Conservation (phyloP, 2,888 invertebrate genomes). For the Caenorhabditis sulstoni region DNA sequence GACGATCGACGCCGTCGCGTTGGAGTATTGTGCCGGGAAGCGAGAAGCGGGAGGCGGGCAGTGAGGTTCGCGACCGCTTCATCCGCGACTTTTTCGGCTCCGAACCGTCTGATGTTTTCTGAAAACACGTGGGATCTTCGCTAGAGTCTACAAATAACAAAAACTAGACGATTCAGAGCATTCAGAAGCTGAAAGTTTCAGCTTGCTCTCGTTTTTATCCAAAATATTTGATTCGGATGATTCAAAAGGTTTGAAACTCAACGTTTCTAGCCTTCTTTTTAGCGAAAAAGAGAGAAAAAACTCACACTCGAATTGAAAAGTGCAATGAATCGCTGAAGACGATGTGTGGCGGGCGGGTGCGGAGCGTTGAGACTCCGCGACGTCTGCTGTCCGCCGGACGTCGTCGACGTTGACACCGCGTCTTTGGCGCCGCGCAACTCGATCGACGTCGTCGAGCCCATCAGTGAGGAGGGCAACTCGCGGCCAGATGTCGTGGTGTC, state of each 20-base stretch:
- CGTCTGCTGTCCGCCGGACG: slow-evolving; percentile 31
- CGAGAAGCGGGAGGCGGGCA: slow-evolving; percentile 61
- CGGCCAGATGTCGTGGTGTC: slow-evolving; percentile 51
- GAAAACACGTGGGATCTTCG: background rate
- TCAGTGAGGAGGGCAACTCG: slow-evolving; percentile 45
- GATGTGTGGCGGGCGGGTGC: slow-evolving; percentile 65
- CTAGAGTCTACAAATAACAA: no score
- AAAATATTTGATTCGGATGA: no score
- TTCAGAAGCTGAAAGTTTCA: background rate
- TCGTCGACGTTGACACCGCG: slow-evolving; percentile 20
- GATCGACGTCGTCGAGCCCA: slow-evolving; percentile 49
- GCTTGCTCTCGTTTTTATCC: no score
- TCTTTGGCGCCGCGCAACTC: slow-evolving; percentile 17
- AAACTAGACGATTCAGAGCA: background rate
- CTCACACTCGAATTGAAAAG: slow-evolving; percentile 61
- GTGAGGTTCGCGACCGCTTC: slow-evolving; percentile 66
- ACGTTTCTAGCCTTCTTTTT: no score
- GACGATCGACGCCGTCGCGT: slow-evolving; percentile 46
- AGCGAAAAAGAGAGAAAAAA: slow-evolving; percentile 9
- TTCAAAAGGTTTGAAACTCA: no score
- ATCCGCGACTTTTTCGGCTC: slow-evolving; percentile 55
- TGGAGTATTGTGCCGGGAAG: slow-evolving; percentile 56
- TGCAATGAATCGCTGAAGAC: slow-evolving; percentile 67
- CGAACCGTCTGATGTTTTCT: slow-evolving; percentile 45
- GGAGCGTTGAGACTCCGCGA: slow-evolving; percentile 61